Base-by-base conservation (phyloP, 2,888 invertebrate species). In the Torymus auratus region DNA sequence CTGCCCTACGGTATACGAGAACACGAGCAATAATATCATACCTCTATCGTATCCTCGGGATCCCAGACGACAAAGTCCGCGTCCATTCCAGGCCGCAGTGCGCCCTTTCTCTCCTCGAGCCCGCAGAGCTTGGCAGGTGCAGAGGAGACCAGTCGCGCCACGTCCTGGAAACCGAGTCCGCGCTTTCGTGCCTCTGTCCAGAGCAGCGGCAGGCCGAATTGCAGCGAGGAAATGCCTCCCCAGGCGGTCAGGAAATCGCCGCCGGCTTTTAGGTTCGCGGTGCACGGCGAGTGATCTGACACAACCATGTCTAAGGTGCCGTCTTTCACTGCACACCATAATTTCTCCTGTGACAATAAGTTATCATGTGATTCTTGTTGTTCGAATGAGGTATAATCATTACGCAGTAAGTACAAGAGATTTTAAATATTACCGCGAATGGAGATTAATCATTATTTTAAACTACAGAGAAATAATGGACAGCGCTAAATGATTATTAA, bases 41-140 rank as follows among this genome's bases (percentile, higher is more conserved):
- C 93, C 61, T 89, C 89, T 85, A 94, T 94, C 41, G 91, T 91
- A 65, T 92, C 92, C 3, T 94, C 93, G 0, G 95, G 94, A 88
- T 95, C 93, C 92, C 95, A 95, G 83, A 95, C 92, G 71, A 95
- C 94, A 65, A 96, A 92, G 87, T 96, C 96, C 0, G 95, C 96
- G 86, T 96, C 95, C 72, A 92, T 92, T 5, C 94, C 95, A 5
- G 91, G 91, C 67, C 91, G 91, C 50, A 96, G 90, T 78, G 92
- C 91, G 0, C 95, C 95, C 88, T 96, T 96, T 2, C 91, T 89
- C 15, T 92, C 86, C 76, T 93, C 92, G 20, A 95, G 89, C 0
- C 94, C 93, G 83, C 94, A 94, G 2, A 95, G 89, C 81, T 91
- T 90, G 0, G 95, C 94, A 0, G 95, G 94, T 23, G 92, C 93